Evolutionary conservation across 64 coral and sea anemone species (phyloP).

Genomic region (Cladopsammia gracilis): DNA sequence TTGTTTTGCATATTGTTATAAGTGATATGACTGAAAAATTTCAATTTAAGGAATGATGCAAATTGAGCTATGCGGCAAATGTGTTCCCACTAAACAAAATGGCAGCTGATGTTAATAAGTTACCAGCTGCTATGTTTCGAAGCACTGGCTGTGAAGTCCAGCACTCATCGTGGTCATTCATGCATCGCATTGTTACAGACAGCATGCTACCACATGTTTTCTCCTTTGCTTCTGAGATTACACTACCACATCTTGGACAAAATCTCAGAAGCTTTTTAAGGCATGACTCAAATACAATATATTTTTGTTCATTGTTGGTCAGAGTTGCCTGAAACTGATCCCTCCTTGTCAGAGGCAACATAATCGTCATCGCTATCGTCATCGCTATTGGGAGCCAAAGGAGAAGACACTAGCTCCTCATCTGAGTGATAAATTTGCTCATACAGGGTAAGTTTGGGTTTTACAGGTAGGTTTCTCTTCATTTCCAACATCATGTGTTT

Average conservation of each 20-base stretch:
- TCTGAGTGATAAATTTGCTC: no score
- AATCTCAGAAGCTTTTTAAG: neutral
- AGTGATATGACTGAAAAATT: constrained; percentile 53
- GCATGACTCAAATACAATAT: neutral
- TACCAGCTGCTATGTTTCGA: constrained; percentile 22
- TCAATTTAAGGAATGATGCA: constrained; percentile 44
- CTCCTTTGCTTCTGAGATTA: neutral
- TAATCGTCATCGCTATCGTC: no score
- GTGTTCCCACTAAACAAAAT: constrained; percentile 70
- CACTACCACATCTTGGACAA: neutral
- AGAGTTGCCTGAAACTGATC: no score
- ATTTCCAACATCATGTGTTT: no score
- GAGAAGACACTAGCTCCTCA: no score
- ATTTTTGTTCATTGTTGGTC: no score
- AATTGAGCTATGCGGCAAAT: constrained; percentile 44
- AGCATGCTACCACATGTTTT: constrained; percentile 34
- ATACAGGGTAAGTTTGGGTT: no score
- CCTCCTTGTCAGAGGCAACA: no score
- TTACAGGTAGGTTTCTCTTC: no score
- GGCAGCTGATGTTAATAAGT: constrained; percentile 60
- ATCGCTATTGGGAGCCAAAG: no score
- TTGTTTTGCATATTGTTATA: constrained; percentile 66
- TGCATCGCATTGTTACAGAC: constrained; percentile 8
- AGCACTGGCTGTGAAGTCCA: constrained; percentile 55
- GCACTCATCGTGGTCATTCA: constrained; percentile 25